Evolutionary conservation across 2,113 vertebrate species (phyloP).

Genomic region (Peromyscus leucopus): DNA sequence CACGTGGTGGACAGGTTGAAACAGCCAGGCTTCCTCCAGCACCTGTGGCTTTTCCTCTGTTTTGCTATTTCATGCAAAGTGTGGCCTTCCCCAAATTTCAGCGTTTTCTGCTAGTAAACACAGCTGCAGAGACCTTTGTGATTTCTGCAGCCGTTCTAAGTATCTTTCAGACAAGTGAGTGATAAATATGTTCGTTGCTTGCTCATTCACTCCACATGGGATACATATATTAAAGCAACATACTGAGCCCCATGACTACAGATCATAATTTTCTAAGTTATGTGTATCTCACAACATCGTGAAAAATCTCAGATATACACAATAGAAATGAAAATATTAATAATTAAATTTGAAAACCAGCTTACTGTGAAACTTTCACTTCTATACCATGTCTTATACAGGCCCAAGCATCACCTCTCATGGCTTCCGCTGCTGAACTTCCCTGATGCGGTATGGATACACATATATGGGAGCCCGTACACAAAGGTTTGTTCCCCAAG

Average conservation of each 20-base stretch:
- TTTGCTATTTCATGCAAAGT: not conserved
- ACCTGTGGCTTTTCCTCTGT: not conserved
- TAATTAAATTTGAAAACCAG: not conserved
- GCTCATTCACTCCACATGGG: not conserved
- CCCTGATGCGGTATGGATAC: too few relatives aligned
- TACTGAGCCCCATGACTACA: not conserved
- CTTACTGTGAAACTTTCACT: not conserved
- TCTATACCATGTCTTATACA: not conserved
- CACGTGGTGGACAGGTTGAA: not conserved
- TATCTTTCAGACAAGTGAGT: not conserved
- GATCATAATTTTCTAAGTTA: not conserved
- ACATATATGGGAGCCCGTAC: too few relatives aligned
- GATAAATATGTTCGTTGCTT: not conserved
- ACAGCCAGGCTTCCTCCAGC: not conserved
- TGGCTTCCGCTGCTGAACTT: not conserved
- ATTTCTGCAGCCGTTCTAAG: not conserved
- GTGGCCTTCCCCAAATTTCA: constrained; percentile 3
- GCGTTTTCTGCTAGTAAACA: not conserved
- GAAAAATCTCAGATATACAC: not conserved
- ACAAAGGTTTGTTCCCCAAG: not conserved
- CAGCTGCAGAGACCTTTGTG: not conserved
- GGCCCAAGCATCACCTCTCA: accelerated
- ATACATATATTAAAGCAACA: not conserved
- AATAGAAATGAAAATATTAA: not conserved
- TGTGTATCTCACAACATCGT: not conserved